Percentiles rank a stretch among this genome's conserved stretches.
Evolutionary conservation across 2,888 invertebrate species (phyloP).

Genomic region (Cryptus viduatorius): DNA sequence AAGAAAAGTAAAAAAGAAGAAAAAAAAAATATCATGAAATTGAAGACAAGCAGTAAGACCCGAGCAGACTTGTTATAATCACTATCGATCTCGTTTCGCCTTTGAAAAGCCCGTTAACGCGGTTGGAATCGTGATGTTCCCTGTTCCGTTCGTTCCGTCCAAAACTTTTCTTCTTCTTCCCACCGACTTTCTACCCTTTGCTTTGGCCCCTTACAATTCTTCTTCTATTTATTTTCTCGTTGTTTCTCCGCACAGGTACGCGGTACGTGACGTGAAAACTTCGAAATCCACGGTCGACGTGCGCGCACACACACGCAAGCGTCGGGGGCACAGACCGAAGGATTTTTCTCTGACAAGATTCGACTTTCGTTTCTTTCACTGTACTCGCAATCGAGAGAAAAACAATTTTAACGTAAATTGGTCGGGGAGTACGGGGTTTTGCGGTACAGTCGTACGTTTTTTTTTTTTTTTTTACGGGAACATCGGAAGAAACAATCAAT

Average conservation of each 20-base stretch:
- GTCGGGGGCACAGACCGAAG: background rate
- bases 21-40: conserved; percentile 19
- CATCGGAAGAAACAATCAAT: too few species aligned
- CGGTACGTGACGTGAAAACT: conserved; percentile 76
- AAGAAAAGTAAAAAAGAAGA: background rate
- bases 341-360: conserved; percentile 33
- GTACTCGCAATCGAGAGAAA: background rate
- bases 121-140: conserved; percentile 54
- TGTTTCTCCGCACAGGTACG: conserved; percentile 67
- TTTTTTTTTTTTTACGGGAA: too few species aligned
- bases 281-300: conserved; percentile 62
- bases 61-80: conserved; percentile 30
- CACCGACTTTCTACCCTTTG: background rate
- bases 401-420: background rate
- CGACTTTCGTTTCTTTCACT: conserved; percentile 32
- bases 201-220: conserved; percentile 9
- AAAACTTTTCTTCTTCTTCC: conserved; percentile 39
- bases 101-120: conserved; percentile 60
- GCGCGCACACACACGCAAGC: background rate
- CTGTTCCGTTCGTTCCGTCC: conserved; percentile 44
- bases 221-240: conserved; percentile 44
- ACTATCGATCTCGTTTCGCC: conserved; percentile 43
- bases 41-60: background rate
- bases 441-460: too few species aligned
- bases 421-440: background rate